phyloP scores from a whole-genome alignment of 2,888 invertebrate species.

The Perithous albicinctus region DNA sequence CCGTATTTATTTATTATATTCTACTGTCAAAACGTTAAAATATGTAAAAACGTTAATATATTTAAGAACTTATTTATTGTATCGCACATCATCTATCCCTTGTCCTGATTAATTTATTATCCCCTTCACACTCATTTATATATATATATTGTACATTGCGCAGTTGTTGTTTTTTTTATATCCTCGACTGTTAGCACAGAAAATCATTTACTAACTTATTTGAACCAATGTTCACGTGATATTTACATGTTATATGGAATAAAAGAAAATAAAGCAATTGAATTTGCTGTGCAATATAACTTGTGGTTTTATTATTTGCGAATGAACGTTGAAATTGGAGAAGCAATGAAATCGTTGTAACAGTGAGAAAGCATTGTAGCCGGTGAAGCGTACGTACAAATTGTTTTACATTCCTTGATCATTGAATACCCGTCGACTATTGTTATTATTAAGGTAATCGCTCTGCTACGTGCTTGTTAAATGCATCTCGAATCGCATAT shows the following conservation, averaged over 20 bases:
- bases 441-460: no score
- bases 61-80: slow-evolving; percentile 42
- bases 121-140: slow-evolving; percentile 6
- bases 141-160: slow-evolving; percentile 5
- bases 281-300: not conserved
- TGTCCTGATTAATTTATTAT: slow-evolving; percentile 52
- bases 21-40: slow-evolving; percentile 4
- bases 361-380: not conserved
- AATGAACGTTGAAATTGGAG: not conserved
- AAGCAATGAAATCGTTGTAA: not conserved
- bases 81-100: not conserved
- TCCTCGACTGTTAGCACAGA: slow-evolving; percentile 8
- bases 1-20: slow-evolving; percentile 9
- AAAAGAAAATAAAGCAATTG: slow-evolving; percentile 9
- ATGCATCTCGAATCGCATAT: no score
- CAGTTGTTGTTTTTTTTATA: not conserved
- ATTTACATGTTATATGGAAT: slow-evolving; percentile 35
- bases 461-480: no score
- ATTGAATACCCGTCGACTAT: no score
- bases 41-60: no score
- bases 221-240: slow-evolving; percentile 58
- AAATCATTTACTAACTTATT: slow-evolving; percentile 42
- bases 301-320: not conserved
- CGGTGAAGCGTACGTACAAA: not conserved
- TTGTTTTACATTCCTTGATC: no score